phyloP scores from a whole-genome alignment of 2,888 invertebrate species.

The Athetis lepigone region DNA sequence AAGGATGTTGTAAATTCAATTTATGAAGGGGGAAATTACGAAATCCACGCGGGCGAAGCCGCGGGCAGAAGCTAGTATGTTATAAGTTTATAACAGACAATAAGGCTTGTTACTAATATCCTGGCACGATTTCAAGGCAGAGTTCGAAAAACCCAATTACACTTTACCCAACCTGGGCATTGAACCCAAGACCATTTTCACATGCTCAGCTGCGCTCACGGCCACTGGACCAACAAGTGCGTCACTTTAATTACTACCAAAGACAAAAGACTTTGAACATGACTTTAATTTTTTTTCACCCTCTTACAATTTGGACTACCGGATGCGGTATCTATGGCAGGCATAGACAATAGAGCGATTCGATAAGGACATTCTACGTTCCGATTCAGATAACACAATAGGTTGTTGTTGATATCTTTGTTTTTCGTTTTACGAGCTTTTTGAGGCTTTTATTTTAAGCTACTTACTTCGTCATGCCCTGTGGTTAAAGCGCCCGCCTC shows the following conservation, averaged over 20 bases:
- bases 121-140: too few relatives aligned
- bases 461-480: too few relatives aligned
- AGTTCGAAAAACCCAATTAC: too few relatives aligned
- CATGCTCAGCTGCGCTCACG: neutral
- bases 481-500: too few relatives aligned
- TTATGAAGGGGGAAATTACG: too few relatives aligned
- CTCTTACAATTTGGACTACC: slow-evolving; percentile 64
- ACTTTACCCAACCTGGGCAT: too few relatives aligned
- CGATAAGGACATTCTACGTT: slow-evolving; percentile 81
- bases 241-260: neutral
- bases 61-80: too few relatives aligned
- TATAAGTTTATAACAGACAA: too few relatives aligned
- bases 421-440: slow-evolving; percentile 37
- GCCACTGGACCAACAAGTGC: neutral
- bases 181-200: neutral
- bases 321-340: slow-evolving; percentile 74
- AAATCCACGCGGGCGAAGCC: too few relatives aligned
- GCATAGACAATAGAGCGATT: slow-evolving; percentile 81
- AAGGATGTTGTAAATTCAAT: too few relatives aligned
- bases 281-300: slow-evolving; percentile 17
- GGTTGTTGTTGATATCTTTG: slow-evolving; percentile 67
- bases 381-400: slow-evolving; percentile 78
- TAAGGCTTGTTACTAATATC: too few relatives aligned
- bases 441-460: slow-evolving; percentile 22
- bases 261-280: neutral